These are phyloP conservation scores for Hucho hucho DNA, from an alignment of 2,113 vertebrate genomes.

Conservation along the genomic window DNA sequence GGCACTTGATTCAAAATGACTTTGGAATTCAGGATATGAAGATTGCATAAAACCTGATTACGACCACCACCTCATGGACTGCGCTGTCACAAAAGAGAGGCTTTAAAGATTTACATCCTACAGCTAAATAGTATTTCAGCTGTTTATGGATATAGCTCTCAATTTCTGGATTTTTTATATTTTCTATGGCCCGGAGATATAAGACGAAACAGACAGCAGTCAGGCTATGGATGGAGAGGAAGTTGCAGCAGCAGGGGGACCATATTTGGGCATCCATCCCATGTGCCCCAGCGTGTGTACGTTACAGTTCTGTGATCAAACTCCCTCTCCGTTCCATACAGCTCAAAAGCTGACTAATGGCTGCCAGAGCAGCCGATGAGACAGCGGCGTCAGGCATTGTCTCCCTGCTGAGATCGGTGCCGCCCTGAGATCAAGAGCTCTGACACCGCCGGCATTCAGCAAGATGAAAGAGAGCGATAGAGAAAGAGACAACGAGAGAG, in stretches of 20 bases:
- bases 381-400: not conserved
- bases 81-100: too few relatives aligned
- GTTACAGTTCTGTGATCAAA: conserved; percentile 29
- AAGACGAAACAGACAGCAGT: too few relatives aligned
- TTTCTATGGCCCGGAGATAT: too few relatives aligned
- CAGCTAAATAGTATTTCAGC: too few relatives aligned
- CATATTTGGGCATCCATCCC: not conserved
- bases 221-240: too few relatives aligned
- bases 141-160: too few relatives aligned
- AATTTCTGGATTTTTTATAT: too few relatives aligned
- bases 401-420: conserved; percentile 6
- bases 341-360: conserved; percentile 26
- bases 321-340: conserved; percentile 16
- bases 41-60: too few relatives aligned
- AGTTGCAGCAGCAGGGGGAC: not conserved
- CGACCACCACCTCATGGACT: too few relatives aligned
- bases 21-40: too few relatives aligned
- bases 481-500: not conserved
- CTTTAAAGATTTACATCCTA: too few relatives aligned
- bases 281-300: conserved; percentile 2
- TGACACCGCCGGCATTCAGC: conserved; percentile 13
- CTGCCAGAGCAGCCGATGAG: conserved; percentile 16
- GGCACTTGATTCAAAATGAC: too few relatives aligned
- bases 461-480: conserved; percentile 6
- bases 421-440: conserved; percentile 9